Percentiles rank a stretch among this genome's conserved stretches.
phyloP scores from a whole-genome alignment of 2,113 vertebrate species.

The Rhineura floridana region DNA sequence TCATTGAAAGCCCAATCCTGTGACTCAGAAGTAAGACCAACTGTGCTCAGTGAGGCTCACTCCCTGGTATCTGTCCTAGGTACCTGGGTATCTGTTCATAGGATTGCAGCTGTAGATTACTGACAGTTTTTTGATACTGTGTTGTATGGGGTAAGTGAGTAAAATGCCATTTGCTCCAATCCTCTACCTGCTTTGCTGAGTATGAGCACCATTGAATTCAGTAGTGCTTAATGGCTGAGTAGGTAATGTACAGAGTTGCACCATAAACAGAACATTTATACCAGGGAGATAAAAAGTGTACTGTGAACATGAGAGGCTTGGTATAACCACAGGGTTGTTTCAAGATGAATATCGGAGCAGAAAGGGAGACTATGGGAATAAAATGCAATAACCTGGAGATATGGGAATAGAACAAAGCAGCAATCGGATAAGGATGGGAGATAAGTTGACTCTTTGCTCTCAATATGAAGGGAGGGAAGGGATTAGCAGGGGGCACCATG shows the following conservation, averaged over 20 bases:
- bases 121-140: not conserved
- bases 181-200: not conserved
- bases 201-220: too few species aligned
- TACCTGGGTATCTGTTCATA: too few species aligned
- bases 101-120: not conserved
- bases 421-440: conserved; percentile 43
- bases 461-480: conserved; percentile 37
- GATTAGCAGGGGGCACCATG: conserved; percentile 38
- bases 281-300: not conserved
- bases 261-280: conserved; percentile 8
- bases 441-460: conserved; percentile 46
- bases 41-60: not conserved
- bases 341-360: conserved; percentile 42
- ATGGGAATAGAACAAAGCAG: not conserved
- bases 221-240: too few species aligned
- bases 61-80: not conserved
- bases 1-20: too few species aligned
- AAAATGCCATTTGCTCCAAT: not conserved
- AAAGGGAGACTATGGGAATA: conserved; percentile 21
- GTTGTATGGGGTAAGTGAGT: not conserved
- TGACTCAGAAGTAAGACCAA: not conserved
- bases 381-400: conserved; percentile 35
- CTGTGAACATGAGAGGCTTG: conserved; percentile 5
- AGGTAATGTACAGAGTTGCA: too few species aligned
- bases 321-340: conserved; percentile 3